Conservation (phyloP, 1,140 invertebrate species). For the Drosophila bifasciata region DNA sequence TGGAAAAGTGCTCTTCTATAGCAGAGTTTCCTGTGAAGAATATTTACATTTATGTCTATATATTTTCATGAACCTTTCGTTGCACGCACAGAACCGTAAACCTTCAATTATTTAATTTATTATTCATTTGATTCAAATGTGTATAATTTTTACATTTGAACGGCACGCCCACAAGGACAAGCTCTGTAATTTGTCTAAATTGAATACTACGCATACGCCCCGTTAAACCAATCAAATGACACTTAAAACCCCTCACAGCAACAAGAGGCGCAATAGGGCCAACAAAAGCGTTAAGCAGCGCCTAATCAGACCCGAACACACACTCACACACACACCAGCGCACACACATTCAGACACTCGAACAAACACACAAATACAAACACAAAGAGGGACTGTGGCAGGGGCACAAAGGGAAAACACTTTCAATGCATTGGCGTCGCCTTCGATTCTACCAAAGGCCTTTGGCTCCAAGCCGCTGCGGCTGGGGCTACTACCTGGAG, state of each 20-base stretch:
- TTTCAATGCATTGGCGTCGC: conserved; percentile 40
- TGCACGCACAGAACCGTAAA: conserved; percentile 5
- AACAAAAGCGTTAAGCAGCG: conserved; percentile 37
- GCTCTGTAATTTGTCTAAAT: conserved; percentile 66
- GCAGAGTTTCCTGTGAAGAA: conserved; percentile 13
- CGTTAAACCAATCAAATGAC: conserved; percentile 46
- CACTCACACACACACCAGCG: conserved; percentile 15
- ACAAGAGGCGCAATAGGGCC: conserved; percentile 19
- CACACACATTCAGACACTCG: not conserved
- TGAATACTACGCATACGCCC: conserved; percentile 76
- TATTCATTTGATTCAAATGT: no score
- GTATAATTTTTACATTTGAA: no score
- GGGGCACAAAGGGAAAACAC: conserved; percentile 42
- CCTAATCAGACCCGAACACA: conserved; percentile 58
- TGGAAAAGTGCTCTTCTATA: conserved; percentile 10
- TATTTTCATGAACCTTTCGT: not conserved
- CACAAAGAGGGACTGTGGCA: not conserved
- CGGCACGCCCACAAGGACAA: not conserved
- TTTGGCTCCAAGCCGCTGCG: conserved; percentile 38
- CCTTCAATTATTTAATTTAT: no score
- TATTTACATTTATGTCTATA: no score
- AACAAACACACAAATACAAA: conserved; percentile 1
- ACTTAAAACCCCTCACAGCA: conserved; percentile 55
- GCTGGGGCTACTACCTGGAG: conserved; percentile 67
- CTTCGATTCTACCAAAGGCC: conserved; percentile 53